Evolutionary conservation across 2,888 invertebrate species (phyloP), one percentile per base, ranked within the genome.

Genomic region (Drosophila pegasa): DNA sequence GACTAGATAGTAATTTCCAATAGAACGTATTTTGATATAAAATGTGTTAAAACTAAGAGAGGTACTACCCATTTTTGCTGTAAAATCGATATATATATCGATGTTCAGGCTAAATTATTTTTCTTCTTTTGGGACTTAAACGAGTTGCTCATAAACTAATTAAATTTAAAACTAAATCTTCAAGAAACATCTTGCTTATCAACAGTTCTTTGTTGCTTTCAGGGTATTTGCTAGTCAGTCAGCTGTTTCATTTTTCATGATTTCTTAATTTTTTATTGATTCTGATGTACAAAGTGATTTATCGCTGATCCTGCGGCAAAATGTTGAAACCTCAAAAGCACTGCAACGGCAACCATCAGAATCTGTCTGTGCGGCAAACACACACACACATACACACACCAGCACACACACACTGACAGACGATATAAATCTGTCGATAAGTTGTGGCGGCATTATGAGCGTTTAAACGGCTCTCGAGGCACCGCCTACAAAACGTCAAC

Each of bases 261-360:
- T 1, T 12, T 18, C 20, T 33, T 22, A 22, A 20, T 52, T 56
- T 75, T 69, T 85, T 83, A 81, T 88, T 85, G 80, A 74, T 74
- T 67, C 74, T 50, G 69, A 63, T 78, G 69, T 69, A 69, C 81
- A 66, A 83, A 82, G 83, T 85, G 85, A 85, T 85, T 85, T 85
- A 89, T 85, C 88, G 88, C 88, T 87, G 86, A 85, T 85, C 85
- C 85, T 85, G 87, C 86, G 87, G 89, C 89, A 82, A 71, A 75
- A 66, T 54, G 62, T 64, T 57, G 48, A 47, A 41, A 41, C 71
- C 59, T 57, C 57, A 64, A 70, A 74, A 63, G 61, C 57, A 48
- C 74, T 52, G 40, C 67, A 74, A 57, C 50, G 50, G 41, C 33
- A 37, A 54, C 45, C 52, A 56, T 52, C 35, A 69, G 63, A 67